Percentiles rank a stretch among this genome's conserved stretches.
These are phyloP conservation scores for Paramuricea clavata DNA, from an alignment of 92 coral and sea anemone genomes.

Conservation along the genomic window DNA sequence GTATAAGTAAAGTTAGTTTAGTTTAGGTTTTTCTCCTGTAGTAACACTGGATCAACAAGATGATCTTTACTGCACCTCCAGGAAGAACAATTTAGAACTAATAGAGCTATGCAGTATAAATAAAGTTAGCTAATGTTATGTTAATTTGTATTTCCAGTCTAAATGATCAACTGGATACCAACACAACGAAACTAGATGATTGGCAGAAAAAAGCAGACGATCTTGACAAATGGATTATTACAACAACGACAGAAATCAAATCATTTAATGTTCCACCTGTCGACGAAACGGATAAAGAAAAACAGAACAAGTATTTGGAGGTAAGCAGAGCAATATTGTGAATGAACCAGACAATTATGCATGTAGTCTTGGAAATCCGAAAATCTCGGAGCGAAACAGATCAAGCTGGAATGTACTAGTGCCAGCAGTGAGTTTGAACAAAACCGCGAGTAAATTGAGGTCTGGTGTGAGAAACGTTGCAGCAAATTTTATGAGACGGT, in stretches of 20 bases:
- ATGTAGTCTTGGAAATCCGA: background rate
- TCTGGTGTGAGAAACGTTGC: too few species aligned
- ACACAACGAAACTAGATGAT: conserved; percentile 14
- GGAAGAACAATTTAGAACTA: background rate
- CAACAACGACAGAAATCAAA: background rate
- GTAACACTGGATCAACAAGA: too few species aligned
- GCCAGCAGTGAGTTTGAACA: too few species aligned
- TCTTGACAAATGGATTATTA: conserved; percentile 11
- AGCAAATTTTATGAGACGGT: too few species aligned
- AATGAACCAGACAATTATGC: background rate
- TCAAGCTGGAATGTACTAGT: too few species aligned
- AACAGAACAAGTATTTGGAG: conserved; percentile 18
- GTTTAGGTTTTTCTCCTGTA: too few species aligned
- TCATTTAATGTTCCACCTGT: conserved; percentile 22
- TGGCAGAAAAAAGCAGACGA: conserved; percentile 45
- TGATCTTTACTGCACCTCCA: too few species aligned
- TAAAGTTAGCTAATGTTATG: too few species aligned
- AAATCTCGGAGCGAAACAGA: background rate
- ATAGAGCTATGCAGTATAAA: too few species aligned
- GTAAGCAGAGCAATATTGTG: background rate
- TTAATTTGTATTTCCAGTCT: background rate
- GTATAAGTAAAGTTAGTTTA: too few species aligned
- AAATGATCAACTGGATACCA: background rate
- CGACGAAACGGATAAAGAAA: conserved; percentile 16
- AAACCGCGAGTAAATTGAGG: background rate